Base-by-base conservation (phyloP, 2,797 vertebrate genomes). In the Delichon dasypus region DNA sequence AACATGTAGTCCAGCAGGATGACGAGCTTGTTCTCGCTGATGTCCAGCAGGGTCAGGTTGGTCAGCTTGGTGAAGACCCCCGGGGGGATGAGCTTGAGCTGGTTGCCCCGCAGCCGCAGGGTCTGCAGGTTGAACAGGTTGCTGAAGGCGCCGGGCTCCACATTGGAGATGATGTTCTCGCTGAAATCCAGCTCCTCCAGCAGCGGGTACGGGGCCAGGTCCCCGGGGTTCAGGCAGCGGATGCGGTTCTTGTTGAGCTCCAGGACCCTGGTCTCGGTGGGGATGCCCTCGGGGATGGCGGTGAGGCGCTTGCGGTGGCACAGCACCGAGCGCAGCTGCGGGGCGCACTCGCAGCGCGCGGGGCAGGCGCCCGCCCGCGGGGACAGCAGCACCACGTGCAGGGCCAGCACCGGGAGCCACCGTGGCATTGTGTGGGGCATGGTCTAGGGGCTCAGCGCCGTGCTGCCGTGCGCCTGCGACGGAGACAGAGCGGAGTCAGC, bases 21-120 rank as follows among this genome's bases (percentile, higher is more conserved):
- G 64, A 99, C 99, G 23, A 99, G 98, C 93, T 99, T 99, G 98
- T 99, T 99, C 94, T 98, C 99, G 29, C 99, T 99, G 68, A 99
- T 98, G 96, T 99, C 99, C 97, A 99, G 91, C 50, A 99, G 97
- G 4, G 99, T 99, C 81, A 99, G 98, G 97, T 99, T 99, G 97
- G 98, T 97, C 53, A 99, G 98, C 90, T 96, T 98, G 20, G 98
- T 98, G 97, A 99, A 99, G 76, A 99, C 98, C 6, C 99, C 99
- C 2, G 99, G 98, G 3, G 99, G 99, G 54, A 99, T 98, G 62
- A 99, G 98, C 95, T 99, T 99, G 57, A 99, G 97, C 94, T 99
- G 98, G 97, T 99, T 99, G 7, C 98, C 98, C 25, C 98, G 98
- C 68, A 99, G 98, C 44, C 98, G 98, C 94, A 99, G 97, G 4